phyloP scores from a whole-genome alignment of 2,113 vertebrate genomes.

The Hippolais icterina region DNA sequence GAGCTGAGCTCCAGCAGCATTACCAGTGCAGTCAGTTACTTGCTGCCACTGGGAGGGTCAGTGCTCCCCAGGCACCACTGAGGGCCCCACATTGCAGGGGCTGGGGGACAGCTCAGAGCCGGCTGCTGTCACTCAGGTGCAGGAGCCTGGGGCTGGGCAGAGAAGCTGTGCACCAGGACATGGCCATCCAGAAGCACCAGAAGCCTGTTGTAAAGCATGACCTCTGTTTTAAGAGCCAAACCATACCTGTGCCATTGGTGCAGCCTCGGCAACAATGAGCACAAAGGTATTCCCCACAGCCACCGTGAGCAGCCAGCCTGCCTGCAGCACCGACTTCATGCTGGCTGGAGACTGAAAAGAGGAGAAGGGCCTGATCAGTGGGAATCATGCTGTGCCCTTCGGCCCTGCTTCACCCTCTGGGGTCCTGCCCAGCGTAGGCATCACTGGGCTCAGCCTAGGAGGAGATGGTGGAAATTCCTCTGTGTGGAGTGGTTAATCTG shows the following conservation, averaged over 20 bases:
- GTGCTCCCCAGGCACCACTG: neutral
- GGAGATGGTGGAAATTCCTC: neutral
- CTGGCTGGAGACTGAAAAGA: slow-evolving; percentile 86
- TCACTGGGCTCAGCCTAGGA: neutral
- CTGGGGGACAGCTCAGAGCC: neutral
- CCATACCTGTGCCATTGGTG: slow-evolving; percentile 89
- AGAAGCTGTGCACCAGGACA: neutral
- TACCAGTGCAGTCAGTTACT: neutral
- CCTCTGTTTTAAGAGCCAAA: neutral
- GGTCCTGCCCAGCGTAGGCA: neutral
- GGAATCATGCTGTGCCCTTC: neutral
- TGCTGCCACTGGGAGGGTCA: neutral
- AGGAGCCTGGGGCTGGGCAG: neutral
- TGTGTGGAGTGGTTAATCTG: neutral
- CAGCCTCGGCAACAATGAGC: slow-evolving; percentile 90
- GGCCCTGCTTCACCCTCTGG: neutral
- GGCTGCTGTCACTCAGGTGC: neutral
- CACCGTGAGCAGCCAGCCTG: slow-evolving; percentile 93
- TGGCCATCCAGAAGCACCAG: neutral
- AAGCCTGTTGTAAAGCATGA: neutral
- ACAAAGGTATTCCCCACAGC: slow-evolving; percentile 94
- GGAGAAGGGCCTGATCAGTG: slow-evolving; percentile 31
- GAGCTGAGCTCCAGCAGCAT: neutral
- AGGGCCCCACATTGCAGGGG: neutral
- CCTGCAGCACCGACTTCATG: slow-evolving; percentile 98